These are phyloP conservation scores for Epinephelus moara DNA, from an alignment of 2,113 vertebrate genomes.

Conservation along the genomic window DNA sequence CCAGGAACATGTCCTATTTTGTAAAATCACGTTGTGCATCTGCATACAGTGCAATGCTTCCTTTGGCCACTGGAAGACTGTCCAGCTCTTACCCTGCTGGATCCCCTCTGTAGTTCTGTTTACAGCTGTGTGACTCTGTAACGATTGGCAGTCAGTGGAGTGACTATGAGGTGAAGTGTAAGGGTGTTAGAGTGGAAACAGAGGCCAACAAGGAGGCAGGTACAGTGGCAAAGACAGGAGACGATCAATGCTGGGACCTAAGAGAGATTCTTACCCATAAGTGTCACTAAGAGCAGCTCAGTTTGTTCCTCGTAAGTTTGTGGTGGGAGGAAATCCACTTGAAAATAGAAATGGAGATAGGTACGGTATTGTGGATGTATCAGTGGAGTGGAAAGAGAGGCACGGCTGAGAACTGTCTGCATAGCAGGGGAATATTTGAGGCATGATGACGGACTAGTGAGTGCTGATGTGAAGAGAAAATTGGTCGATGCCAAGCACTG, in stretches of 20 bases:
- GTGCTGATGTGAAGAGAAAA: background rate
- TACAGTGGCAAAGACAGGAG: background rate
- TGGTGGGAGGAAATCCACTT: background rate
- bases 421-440: background rate
- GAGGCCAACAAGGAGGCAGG: background rate
- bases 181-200: background rate
- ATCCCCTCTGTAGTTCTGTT: background rate
- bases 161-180: background rate
- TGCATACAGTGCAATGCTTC: background rate
- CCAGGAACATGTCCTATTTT: too few relatives aligned
- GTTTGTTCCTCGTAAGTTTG: background rate
- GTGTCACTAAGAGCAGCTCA: background rate
- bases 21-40: background rate
- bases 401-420: background rate
- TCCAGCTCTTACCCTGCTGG: background rate
- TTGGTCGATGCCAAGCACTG: background rate
- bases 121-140: background rate
- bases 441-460: background rate
- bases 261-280: background rate
- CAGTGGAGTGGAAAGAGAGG: background rate
- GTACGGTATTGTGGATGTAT: background rate
- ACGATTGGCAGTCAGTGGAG: background rate
- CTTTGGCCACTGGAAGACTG: background rate
- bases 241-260: background rate
- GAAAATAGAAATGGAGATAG: background rate